Evolutionary conservation across 2,113 vertebrate genomes (phyloP), one percentile per base, ranked within the genome.

Genomic region (Hemibagrus wyckioides): DNA sequence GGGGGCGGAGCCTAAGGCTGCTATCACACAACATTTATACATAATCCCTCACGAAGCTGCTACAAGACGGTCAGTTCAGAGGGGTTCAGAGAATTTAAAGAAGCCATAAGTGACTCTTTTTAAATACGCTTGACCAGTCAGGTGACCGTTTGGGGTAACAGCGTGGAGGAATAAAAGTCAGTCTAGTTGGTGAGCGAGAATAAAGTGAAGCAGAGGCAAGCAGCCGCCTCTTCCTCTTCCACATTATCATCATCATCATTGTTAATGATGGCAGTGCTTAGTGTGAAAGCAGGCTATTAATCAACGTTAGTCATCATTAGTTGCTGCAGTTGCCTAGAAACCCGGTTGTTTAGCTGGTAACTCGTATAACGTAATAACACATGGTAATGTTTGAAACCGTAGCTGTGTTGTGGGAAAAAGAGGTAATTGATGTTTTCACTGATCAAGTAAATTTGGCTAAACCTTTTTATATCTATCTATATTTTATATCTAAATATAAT

Each of bases 401-500:
- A n/a, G n/a, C n/a, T n/a, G n/a, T n/a, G n/a, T n/a, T n/a, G n/a
- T n/a, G n/a, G n/a, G n/a, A n/a, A n/a, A n/a, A n/a, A n/a, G n/a
- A n/a, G n/a, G n/a, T n/a, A n/a, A n/a, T n/a, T 7, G 8, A 61
- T 57, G 57, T 61, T 23, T 61, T 61, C 23, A 2, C 57, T 61
- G n/a, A 33, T 65, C 30, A 65, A 65, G 63, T 30, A 65, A n/a
- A 17, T 17, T 67, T 67, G 13, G 63, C 10, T 65, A n/a, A 30
- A 5, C 11, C 11, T n/a, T 67, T 67, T 33, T n/a, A 33, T 67
- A 33, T 65, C 5, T 65, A 30, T 65, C 63, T 13, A 15, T 28
- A 65, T 65, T 61, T 61, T 61, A 61, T 61, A 61, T 61, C 57
- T n/a, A n/a, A n/a, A n/a, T n/a, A n/a, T n/a, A n/a, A n/a, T n/a